phyloP scores from a whole-genome alignment of 2,888 invertebrate species.

The Rotaria sp. region DNA sequence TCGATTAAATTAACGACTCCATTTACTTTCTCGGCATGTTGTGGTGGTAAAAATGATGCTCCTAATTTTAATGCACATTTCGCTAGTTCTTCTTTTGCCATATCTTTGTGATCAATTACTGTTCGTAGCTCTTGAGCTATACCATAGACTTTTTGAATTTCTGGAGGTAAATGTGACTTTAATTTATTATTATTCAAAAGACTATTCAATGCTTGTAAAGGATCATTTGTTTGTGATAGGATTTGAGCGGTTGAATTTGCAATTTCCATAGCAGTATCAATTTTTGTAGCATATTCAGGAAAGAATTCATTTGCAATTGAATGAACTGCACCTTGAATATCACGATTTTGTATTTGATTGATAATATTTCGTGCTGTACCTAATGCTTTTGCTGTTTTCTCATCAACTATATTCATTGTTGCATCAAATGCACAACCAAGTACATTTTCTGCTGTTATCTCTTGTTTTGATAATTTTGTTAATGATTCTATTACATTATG shows the following conservation, averaged over 20 bases:
- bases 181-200: background rate
- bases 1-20: background rate
- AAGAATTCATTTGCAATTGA: background rate
- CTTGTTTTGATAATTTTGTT: background rate
- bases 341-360: background rate
- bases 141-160: background rate
- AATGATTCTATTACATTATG: background rate
- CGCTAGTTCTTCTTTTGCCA: background rate
- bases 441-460: background rate
- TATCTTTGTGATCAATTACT: background rate
- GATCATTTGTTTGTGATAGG: background rate
- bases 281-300: background rate
- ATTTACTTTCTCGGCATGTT: background rate
- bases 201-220: background rate
- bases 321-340: background rate
- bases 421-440: conserved; percentile 1
- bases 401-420: background rate
- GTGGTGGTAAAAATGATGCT: background rate
- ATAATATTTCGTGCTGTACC: background rate
- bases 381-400: background rate
- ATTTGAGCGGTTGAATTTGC: background rate
- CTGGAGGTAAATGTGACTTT: background rate
- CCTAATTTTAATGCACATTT: background rate
- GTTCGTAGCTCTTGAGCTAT: background rate
- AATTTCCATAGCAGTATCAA: background rate